These are phyloP conservation scores for Ladona fulva DNA, from an alignment of 1,140 invertebrate species.

Conservation along the genomic window DNA sequence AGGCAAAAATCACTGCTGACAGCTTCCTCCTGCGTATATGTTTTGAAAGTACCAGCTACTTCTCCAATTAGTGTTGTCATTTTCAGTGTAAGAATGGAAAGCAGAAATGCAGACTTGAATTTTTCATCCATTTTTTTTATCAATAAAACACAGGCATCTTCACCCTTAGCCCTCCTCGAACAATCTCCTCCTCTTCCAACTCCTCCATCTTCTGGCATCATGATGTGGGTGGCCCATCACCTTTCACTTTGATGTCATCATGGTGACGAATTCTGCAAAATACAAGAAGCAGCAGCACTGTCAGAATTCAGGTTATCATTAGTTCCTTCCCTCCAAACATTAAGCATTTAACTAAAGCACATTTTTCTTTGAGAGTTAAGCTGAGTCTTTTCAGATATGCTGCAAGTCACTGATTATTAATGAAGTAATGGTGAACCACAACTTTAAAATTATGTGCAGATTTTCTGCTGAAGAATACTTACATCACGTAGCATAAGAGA, in stretches of 20 bases:
- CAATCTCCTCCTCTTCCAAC: slow-evolving; percentile 1
- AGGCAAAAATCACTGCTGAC: background rate
- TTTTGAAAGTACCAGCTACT: slow-evolving; percentile 9
- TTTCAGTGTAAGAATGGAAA: slow-evolving; percentile 39
- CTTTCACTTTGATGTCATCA: slow-evolving; percentile 97
- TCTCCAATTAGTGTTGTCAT: slow-evolving; percentile 9
- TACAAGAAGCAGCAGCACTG: too few relatives aligned
- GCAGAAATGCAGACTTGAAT: slow-evolving; percentile 38
- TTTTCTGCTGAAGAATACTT: too few relatives aligned
- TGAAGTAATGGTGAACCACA: too few relatives aligned
- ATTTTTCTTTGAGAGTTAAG: too few relatives aligned
- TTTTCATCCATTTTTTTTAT: slow-evolving; percentile 12
- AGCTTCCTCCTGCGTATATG: slow-evolving; percentile 3
- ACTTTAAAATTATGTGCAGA: too few relatives aligned
- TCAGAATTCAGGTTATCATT: too few relatives aligned
- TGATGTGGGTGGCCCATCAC: slow-evolving; percentile 1
- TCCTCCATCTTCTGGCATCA: slow-evolving; percentile 7
- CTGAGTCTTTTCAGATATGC: too few relatives aligned
- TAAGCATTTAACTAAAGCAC: too few relatives aligned
- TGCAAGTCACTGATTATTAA: too few relatives aligned
- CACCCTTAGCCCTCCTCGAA: background rate
- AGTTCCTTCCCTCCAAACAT: too few relatives aligned
- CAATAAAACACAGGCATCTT: slow-evolving; percentile 9
- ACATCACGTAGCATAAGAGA: too few relatives aligned
- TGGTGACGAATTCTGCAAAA: slow-evolving; percentile 76